Evolutionary conservation across 1,140 invertebrate genomes (phyloP), one percentile per base, ranked within the genome.

Genomic region (Sitobion miscanthi): DNA sequence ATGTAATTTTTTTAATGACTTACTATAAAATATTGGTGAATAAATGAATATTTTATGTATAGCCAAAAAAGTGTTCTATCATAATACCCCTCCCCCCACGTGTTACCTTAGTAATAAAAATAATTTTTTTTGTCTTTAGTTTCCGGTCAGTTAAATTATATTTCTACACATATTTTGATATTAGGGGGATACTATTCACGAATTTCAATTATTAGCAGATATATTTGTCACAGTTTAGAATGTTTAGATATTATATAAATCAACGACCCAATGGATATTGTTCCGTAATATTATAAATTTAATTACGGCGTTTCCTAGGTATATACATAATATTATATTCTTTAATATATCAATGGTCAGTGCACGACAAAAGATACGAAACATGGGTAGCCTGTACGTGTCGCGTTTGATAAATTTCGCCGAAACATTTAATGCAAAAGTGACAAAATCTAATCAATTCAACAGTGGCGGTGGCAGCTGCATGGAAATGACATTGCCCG

Each of bases 401-500:
- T 54, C 35, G 21, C 49, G 8, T 89, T 35, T 9, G 35, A 9
- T 89, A 8, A 89, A 54, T 86, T 86, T 86, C 21, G 52, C 25
- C 11, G 11, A 86, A 86, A 25, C 11, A n/a, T 47, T 45, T 86
- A 47, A 30, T 47, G 85, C 25, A 47, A 45, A 49, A 86, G 23
- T 85, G 38, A 45, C 83, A 85, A 85, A 86, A 86, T 86, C 25
- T 30, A 77, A n/a, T 77, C 42, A 85, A 38, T 49, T 30, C 5
- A 47, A n/a, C 45, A 47, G 30, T 49, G 45, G 30, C 2, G 30
- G 23, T 47, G 23, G 25, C 47, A 47, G 25, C 21, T 54, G 52
- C 52, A 6, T 54, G 52, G 0, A 86, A 62, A 90, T 90, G 89
- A 90, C 89, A 90, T 90, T 90, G 54, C 52, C 38, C 42, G 57